Evolutionary conservation across 2,113 vertebrate species (phyloP).

Genomic region (Illadopsis cleaveri): DNA sequence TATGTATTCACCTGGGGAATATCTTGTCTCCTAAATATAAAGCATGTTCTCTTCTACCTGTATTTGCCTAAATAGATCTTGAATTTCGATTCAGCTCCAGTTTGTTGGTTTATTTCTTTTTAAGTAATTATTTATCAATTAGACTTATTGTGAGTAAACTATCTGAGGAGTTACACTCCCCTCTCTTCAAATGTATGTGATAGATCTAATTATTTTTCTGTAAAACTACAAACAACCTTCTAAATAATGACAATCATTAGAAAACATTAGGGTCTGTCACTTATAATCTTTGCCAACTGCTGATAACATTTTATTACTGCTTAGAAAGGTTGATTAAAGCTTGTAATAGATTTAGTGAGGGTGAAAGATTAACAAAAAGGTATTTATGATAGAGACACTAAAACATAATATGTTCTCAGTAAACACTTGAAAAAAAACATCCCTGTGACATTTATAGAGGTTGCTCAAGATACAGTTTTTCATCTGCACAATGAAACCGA

Average conservation of each 20-base stretch:
- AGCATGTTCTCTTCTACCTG: neutral
- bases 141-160: slow-evolving; percentile 31
- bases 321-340: slow-evolving; percentile 13
- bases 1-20: neutral
- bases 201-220: slow-evolving; percentile 38
- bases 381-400: slow-evolving; percentile 40
- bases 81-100: neutral
- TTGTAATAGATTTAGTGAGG: neutral
- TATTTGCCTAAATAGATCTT: neutral
- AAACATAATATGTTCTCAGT: slow-evolving; percentile 10
- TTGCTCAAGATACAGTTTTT: slow-evolving; percentile 42
- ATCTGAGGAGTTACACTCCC: neutral
- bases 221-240: slow-evolving; percentile 34
- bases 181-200: neutral
- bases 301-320: slow-evolving; percentile 47
- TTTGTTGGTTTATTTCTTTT: neutral
- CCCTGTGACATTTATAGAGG: slow-evolving; percentile 29
- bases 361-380: slow-evolving; percentile 66
- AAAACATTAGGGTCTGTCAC: slow-evolving; percentile 39
- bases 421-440: slow-evolving; percentile 2
- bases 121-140: slow-evolving; percentile 63
- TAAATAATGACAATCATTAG: slow-evolving; percentile 37
- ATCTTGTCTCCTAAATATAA: neutral
- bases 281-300: slow-evolving; percentile 22
- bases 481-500: neutral